Conservation (phyloP, 2,797 vertebrate species). For the Pterois miles region DNA sequence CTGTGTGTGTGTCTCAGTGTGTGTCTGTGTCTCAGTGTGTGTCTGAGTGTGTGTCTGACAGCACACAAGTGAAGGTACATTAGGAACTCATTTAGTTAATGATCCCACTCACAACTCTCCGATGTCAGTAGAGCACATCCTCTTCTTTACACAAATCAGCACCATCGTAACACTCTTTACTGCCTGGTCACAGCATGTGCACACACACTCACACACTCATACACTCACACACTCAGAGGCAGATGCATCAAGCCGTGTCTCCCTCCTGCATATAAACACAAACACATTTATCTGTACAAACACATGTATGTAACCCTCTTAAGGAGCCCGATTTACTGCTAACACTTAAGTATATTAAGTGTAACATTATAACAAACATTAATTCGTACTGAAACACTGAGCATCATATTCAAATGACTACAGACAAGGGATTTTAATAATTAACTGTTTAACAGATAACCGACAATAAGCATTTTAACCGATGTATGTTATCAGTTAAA, state of each 20-base stretch:
- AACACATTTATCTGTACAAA: constrained; percentile 14
- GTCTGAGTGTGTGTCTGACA: not conserved
- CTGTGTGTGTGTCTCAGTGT: too few relatives aligned
- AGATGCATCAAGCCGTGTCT: constrained; percentile 31
- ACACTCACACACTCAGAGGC: constrained; percentile 15
- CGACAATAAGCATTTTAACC: too few relatives aligned
- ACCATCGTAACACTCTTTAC: constrained; percentile 49
- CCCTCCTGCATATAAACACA: constrained; percentile 27
- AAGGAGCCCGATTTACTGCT: not conserved
- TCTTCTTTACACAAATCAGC: constrained; percentile 31
- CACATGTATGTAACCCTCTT: not conserved
- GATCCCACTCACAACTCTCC: constrained; percentile 25
- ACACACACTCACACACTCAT: not conserved
- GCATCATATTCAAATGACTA: not conserved
- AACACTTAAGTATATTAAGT: constrained; percentile 7
- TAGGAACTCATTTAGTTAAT: constrained; percentile 62
- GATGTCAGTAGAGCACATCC: constrained; percentile 34
- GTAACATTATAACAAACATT: not conserved
- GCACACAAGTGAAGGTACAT: constrained; percentile 27
- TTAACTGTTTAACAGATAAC: too few relatives aligned
- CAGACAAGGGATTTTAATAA: too few relatives aligned
- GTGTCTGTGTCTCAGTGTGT: too few relatives aligned
- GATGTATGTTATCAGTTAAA: too few relatives aligned
- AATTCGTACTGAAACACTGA: not conserved
- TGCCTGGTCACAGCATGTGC: constrained; percentile 25